phyloP scores from a whole-genome alignment of 2,113 vertebrate species.

The Dicerorhinus sumatrensis region DNA sequence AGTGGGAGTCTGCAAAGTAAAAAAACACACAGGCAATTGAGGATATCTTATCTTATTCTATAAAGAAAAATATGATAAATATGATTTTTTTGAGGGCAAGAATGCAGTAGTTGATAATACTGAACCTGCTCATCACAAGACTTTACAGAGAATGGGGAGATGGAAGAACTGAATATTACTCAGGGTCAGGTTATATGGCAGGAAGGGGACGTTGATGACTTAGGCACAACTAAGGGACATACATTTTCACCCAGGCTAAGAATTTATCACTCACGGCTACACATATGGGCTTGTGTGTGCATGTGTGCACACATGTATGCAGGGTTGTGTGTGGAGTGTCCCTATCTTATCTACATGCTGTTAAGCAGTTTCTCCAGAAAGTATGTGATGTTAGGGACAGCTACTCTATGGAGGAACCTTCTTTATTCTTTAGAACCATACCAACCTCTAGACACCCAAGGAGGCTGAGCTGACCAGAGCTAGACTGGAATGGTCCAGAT shows the following conservation, averaged over 20 bases:
- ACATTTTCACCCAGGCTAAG: background rate
- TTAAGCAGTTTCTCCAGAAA: background rate
- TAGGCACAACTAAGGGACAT: background rate
- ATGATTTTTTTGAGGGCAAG: background rate
- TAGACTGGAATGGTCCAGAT: background rate
- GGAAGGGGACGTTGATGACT: background rate
- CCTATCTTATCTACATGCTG: background rate
- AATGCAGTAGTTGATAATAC: background rate
- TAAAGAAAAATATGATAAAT: background rate
- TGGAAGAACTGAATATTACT: background rate
- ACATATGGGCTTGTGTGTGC: background rate
- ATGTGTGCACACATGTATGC: background rate
- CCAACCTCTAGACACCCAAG: background rate
- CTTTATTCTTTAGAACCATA: background rate
- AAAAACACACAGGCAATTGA: background rate
- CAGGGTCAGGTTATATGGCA: background rate
- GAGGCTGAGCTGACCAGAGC: background rate
- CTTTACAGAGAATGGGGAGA: background rate
- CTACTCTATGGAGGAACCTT: background rate
- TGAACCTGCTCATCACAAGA: background rate
- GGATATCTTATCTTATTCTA: background rate
- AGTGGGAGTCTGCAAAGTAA: conserved; percentile 89
- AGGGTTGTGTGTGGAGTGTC: background rate
- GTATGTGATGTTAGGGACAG: background rate
- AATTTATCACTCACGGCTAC: background rate